Base-by-base conservation (phyloP, 2,797 vertebrate genomes). In the Coendou prehensilis region DNA sequence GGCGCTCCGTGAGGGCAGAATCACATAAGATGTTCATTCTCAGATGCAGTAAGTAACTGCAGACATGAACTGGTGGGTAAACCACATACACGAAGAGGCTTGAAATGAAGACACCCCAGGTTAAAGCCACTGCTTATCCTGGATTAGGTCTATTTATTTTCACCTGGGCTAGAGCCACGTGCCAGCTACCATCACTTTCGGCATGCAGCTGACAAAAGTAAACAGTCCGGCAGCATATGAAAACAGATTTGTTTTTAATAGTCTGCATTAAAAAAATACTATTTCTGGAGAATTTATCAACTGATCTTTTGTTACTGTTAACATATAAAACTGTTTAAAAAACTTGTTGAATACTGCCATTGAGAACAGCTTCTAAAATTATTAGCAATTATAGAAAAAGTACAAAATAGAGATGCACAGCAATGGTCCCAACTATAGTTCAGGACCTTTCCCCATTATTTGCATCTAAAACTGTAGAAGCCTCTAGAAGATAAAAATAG, bases 141-240 rank as follows among this genome's bases (percentile, higher is more conserved):
- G 52, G 47, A 79, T 63, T 89, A 91, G 26, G 23, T n/a, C 10
- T 88, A 64, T 92, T 64, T 87, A 76, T 85, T 95, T 91, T 75
- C 92, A 56, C 54, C 30, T 63, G 50, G 73, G 33, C 79, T 75
- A 54, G 4, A 93, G 71, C 80, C 81, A 95, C 37, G 10, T 87
- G 86, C 54, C 73, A 92, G 45, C 80, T 45, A 84, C 69, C 22
- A 54, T 81, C 92, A 85, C 52, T 93, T 95, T 15, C 89, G 47
- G 9, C 80, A 50, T 4, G 8, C 17, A 95, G 57, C 22, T 80
- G 64, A 45, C 56, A 82, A 95, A 94, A 79, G 73, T 37, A 91
- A 22, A 54, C 2, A 69, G n/a, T 52, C 37, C n/a, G 67, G 4
- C 17, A 94, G 54, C 71, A 93, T 22, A 9, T 22, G 9, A 93